Evolutionary conservation across 1,140 invertebrate species (phyloP).

Genomic region (Pomacea maculata): DNA sequence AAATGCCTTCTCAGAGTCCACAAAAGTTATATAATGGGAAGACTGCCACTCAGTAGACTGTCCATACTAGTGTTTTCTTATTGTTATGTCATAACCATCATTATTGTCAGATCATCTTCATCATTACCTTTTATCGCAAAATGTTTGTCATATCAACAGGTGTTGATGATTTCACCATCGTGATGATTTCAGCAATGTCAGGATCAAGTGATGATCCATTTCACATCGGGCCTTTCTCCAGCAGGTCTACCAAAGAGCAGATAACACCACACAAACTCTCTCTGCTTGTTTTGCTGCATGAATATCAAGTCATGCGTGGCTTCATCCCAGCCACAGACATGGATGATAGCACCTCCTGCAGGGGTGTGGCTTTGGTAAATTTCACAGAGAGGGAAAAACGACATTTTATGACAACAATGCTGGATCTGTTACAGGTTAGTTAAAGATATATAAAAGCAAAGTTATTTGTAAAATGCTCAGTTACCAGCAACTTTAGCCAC

Average conservation of each 20-base stretch:
- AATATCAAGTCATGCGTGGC: constrained; percentile 45
- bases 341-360: constrained; percentile 3
- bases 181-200: neutral
- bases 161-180: no score
- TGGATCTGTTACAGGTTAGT: constrained; percentile 59
- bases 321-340: neutral
- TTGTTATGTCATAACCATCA: no score
- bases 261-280: constrained; percentile 63
- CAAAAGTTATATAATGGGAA: no score
- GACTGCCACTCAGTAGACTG: no score
- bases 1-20: no score
- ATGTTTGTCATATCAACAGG: no score
- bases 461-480: no score
- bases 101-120: no score
- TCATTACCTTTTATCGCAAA: no score
- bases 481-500: no score
- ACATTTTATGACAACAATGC: constrained; percentile 56
- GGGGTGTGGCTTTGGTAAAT: constrained; percentile 14
- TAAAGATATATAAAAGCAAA: no score
- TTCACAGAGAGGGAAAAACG: constrained; percentile 53
- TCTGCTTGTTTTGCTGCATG: constrained; percentile 55
- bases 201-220: constrained; percentile 32
- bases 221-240: constrained; percentile 34
- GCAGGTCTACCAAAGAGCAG: constrained; percentile 49
- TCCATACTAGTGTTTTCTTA: no score